Conservation (phyloP, 1,140 invertebrate genomes). For the Trypoxylus dichotomus region DNA sequence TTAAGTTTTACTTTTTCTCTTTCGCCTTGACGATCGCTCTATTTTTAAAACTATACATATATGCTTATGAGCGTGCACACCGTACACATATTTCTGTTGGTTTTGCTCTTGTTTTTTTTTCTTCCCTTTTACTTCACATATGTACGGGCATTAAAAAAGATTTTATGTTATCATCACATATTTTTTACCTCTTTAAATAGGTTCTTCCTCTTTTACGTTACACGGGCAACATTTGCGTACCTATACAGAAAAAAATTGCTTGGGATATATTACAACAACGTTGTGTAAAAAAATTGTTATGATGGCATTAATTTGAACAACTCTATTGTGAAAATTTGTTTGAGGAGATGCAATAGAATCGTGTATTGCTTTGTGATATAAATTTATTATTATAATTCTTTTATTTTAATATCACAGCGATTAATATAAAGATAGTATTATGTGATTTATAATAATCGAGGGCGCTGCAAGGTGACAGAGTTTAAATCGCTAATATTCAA, state of each 20-base stretch:
- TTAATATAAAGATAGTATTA: too few relatives aligned
- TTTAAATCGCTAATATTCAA: too few relatives aligned
- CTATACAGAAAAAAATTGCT: not conserved
- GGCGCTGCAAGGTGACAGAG: too few relatives aligned
- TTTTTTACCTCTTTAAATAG: not conserved
- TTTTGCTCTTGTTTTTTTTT: not conserved
- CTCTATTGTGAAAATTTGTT: too few relatives aligned
- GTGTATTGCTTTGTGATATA: too few relatives aligned
- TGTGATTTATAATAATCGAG: too few relatives aligned
- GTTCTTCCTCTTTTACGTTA: not conserved
- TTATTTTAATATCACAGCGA: too few relatives aligned
- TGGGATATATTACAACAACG: too few relatives aligned
- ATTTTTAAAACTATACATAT: slow-evolving; percentile 6
- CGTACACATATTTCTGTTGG: not conserved
- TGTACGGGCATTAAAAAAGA: slow-evolving; percentile 2
- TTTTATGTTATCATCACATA: not conserved
- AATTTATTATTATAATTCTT: too few relatives aligned
- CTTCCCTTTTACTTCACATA: not conserved
- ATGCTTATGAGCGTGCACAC: not conserved
- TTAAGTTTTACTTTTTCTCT: not conserved
- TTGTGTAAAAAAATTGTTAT: too few relatives aligned
- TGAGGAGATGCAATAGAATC: too few relatives aligned
- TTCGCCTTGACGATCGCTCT: slow-evolving; percentile 13
- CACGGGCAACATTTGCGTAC: not conserved
- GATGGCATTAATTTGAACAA: too few relatives aligned